Evolutionary conservation across 2,797 vertebrate species (phyloP).

Genomic region (Babyrousa celebensis): DNA sequence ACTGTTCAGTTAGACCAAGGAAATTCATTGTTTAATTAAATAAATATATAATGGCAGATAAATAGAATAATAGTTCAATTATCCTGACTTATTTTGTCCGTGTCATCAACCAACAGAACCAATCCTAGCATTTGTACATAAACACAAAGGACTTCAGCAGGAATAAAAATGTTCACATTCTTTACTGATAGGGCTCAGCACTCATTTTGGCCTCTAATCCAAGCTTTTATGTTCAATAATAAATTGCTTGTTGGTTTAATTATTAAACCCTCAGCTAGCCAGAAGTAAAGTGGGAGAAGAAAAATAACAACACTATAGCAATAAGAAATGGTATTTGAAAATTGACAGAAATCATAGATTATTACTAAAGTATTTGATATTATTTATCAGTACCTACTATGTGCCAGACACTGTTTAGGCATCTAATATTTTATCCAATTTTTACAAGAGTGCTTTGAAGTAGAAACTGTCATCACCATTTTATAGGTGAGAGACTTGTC

Average conservation of each 20-base stretch:
- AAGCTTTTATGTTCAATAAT: slow-evolving; percentile 17
- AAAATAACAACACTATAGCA: neutral
- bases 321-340: slow-evolving; percentile 21
- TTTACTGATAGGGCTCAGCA: neutral
- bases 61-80: neutral
- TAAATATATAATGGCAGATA: neutral
- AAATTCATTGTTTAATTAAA: neutral
- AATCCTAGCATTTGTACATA: neutral
- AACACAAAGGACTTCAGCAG: neutral
- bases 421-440: neutral
- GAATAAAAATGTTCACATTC: neutral
- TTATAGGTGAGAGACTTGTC: neutral
- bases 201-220: neutral
- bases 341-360: neutral
- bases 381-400: neutral
- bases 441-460: neutral
- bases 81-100: neutral
- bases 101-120: neutral
- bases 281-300: neutral
- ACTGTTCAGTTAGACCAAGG: neutral
- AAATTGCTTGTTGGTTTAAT: neutral
- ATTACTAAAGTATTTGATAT: neutral
- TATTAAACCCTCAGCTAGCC: neutral
- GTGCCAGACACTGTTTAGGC: neutral
- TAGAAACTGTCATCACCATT: neutral